Base-by-base conservation (phyloP, 2,888 invertebrate species). In the Dioctria linearis region DNA sequence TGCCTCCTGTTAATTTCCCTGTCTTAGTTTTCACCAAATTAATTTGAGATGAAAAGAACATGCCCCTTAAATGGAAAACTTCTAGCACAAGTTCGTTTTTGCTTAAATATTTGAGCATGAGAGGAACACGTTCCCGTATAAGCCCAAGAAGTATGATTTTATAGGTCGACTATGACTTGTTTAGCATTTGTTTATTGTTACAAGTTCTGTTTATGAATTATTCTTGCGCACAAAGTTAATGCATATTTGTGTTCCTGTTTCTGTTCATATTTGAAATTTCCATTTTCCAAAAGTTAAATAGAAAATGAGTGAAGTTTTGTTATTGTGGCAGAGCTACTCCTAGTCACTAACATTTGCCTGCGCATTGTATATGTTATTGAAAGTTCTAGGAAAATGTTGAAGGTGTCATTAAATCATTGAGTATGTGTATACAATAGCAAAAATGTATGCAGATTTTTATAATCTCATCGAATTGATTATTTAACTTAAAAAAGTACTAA, bases 131-230 rank as follows among this genome's bases (percentile, higher is more conserved):
- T 46, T 46, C 49, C 9, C 9, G 49, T 46, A 46, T 46, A 25
- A 25, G 25, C 9, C 49, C 5, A 9, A 9, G 49, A 46, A 6
- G 59, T 5, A n/a, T 59, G 59, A 59, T 13, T 59, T n/a, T 59
- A 11, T 59, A 11, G 59, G 25, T 59, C 25, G 25, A 2, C 25
- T 25, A 25, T 25, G 59, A 59, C n/a, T 11, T 59, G n/a, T 5
- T 25, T 59, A 13, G 5, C 59, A 59, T 11, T 59, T 59, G 59
- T 59, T 59, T 59, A 59, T 59, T 59, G 59, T 25, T 5, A 59
- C 59, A 59, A 51, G 59, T 59, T 59, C 25, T 59, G 59, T 59
- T 59, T 59, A 59, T 59, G 25, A 59, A 59, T 59, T 59, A 59
- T 59, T 59, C 59, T 11, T 59, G 59, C 11, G 59, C 25, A 25